Conservation (phyloP, 2,113 vertebrate species). For the Epinephelus moara region DNA sequence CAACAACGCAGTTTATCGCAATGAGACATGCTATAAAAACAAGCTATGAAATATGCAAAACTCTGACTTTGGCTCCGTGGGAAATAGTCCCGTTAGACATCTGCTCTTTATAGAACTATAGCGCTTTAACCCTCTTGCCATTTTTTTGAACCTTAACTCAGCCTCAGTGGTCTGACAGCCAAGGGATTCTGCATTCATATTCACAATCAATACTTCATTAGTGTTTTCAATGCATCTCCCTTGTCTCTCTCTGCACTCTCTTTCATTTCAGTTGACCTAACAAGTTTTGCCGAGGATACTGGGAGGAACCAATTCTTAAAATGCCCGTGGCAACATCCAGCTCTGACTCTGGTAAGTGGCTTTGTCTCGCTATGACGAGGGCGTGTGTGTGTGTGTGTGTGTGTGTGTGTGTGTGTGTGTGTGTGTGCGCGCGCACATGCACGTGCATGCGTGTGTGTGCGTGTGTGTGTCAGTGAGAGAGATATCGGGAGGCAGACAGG, state of each 20-base stretch:
- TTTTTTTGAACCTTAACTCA: conserved; percentile 22
- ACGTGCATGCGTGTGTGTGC: not conserved
- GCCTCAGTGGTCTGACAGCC: conserved; percentile 9
- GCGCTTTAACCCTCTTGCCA: not conserved
- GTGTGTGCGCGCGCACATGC: not conserved
- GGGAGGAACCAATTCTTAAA: conserved; percentile 66
- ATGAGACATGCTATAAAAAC: not conserved
- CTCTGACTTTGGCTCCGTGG: not conserved
- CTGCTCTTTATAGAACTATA: not conserved
- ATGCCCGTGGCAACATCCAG: conserved; percentile 92
- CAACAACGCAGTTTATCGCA: not conserved
- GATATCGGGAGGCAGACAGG: conserved; percentile 2
- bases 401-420: not conserved
- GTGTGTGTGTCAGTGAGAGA: not conserved
- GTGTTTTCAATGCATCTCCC: conserved; percentile 28
- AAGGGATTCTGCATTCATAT: conserved; percentile 28
- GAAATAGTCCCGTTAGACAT: not conserved
- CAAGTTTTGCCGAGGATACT: conserved; percentile 61
- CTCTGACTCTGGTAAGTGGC: conserved; percentile 90
- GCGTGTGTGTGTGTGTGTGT: not conserved
- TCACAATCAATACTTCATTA: conserved; percentile 36
- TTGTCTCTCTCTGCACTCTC: conserved; percentile 26
- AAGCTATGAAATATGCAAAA: not conserved
- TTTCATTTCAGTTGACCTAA: conserved; percentile 68
- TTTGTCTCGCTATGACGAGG: conserved; percentile 10